Conservation (phyloP, 2,113 vertebrate genomes). For the Caloenas nicobarica region DNA sequence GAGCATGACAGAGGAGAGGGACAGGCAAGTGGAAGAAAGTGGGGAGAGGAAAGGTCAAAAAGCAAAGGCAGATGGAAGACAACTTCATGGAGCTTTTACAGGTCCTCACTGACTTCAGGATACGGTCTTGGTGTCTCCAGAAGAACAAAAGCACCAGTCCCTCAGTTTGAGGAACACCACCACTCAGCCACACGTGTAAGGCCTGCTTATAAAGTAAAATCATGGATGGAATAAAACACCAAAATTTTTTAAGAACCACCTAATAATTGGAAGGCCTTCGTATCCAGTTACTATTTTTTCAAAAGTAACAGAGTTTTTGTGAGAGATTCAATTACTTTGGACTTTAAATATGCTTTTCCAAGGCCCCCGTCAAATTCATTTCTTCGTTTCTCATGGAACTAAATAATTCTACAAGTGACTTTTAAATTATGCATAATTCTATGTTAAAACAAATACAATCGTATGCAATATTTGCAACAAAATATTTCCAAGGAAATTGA, state of each 20-base stretch:
- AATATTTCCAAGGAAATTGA: not conserved
- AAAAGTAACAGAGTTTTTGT: not conserved
- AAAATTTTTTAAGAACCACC: not conserved
- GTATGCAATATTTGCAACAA: not conserved
- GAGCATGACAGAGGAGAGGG: not conserved
- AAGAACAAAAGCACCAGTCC: not conserved
- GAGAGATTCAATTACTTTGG: not conserved
- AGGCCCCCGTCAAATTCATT: not conserved
- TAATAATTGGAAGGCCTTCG: not conserved
- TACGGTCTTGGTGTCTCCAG: not conserved
- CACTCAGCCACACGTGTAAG: not conserved
- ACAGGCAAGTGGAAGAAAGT: not conserved
- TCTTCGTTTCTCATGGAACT: not conserved
- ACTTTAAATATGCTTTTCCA: not conserved
- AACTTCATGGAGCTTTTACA: not conserved
- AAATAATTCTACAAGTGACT: not conserved
- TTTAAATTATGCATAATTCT: not conserved
- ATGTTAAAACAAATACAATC: not conserved
- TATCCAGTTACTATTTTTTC: not conserved
- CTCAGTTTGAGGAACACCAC: not conserved
- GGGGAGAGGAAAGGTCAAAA: not conserved
- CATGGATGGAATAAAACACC: fast-evolving
- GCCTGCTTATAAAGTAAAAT: not conserved
- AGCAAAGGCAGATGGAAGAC: not conserved
- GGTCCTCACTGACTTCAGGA: not conserved